phyloP scores from a whole-genome alignment of 2,888 invertebrate species.

The Gnatocerus cornutus region DNA sequence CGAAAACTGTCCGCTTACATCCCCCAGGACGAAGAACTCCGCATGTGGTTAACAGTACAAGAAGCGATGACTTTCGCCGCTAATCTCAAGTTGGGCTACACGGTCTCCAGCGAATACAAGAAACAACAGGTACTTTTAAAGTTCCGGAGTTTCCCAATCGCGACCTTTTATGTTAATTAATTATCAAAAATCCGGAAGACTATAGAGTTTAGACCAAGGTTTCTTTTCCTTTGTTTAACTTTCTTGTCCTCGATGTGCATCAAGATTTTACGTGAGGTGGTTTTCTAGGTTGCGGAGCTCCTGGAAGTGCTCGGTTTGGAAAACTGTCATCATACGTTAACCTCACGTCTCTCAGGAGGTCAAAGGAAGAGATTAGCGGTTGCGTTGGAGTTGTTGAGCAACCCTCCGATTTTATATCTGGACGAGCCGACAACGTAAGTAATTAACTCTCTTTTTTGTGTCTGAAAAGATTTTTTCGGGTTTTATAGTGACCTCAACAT shows the following conservation, averaged over 20 bases:
- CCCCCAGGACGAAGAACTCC: slow-evolving; percentile 84
- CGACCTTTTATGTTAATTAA: neutral
- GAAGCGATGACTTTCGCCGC: slow-evolving; percentile 87
- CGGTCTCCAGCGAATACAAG: slow-evolving; percentile 79
- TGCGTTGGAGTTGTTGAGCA: slow-evolving; percentile 94
- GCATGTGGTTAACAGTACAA: slow-evolving; percentile 81
- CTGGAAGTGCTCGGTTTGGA: slow-evolving; percentile 88
- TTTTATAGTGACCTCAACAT: no score
- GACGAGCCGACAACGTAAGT: slow-evolving; percentile 94
- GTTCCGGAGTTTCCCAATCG: neutral
- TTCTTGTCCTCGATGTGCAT: neutral
- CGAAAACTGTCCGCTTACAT: slow-evolving; percentile 88
- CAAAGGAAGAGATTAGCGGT: slow-evolving; percentile 95
- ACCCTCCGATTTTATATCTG: slow-evolving; percentile 95
- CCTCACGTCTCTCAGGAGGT: slow-evolving; percentile 90
- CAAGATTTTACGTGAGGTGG: neutral
- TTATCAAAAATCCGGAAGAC: slow-evolving; percentile 10
- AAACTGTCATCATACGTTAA: slow-evolving; percentile 86
- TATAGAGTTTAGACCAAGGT: no score
- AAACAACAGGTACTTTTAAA: slow-evolving; percentile 76
- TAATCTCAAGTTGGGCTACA: slow-evolving; percentile 83
- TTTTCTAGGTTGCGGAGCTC: slow-evolving; percentile 87
- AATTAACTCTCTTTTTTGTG: slow-evolving; percentile 9
- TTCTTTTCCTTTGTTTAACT: neutral
- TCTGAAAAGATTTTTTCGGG: neutral